Conservation (phyloP, 1,140 invertebrate genomes). For the Eriocheir sinensis region DNA sequence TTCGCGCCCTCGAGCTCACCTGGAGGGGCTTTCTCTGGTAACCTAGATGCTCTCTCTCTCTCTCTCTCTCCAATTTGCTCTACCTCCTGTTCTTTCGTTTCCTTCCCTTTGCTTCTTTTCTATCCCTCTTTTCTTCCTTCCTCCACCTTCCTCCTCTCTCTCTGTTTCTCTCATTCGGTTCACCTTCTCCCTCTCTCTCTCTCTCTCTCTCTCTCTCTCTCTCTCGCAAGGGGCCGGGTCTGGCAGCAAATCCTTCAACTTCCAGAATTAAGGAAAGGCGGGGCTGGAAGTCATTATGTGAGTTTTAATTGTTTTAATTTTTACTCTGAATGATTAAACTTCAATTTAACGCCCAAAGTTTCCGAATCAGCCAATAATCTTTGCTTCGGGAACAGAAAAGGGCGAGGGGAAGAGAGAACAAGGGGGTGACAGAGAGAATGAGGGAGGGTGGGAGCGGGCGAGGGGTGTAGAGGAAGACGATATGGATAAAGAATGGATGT, state of each 20-base stretch:
- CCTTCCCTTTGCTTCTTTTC: neutral
- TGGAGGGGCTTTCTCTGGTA: neutral
- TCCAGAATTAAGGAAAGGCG: neutral
- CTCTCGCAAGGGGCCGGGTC: neutral
- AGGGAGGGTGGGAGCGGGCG: no score
- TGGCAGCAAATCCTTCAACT: slow-evolving; percentile 23
- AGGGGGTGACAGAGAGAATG: neutral
- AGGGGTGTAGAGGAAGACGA: no score
- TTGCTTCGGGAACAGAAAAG: neutral
- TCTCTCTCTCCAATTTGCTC: neutral
- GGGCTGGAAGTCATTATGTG: neutral
- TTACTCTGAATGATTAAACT: slow-evolving; percentile 26
- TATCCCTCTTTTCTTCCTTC: slow-evolving; percentile 9
- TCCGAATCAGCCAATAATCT: slow-evolving; percentile 24
- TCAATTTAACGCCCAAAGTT: slow-evolving; percentile 16
- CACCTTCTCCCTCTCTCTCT: no score
- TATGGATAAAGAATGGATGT: no score
- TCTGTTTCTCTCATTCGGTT: neutral
- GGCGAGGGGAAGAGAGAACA: neutral
- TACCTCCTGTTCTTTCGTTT: no score
- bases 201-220: neutral
- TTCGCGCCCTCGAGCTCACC: neutral
- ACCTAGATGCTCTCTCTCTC: neutral
- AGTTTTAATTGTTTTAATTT: slow-evolving; percentile 27
- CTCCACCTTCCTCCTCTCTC: neutral